phyloP scores from a whole-genome alignment of 2,888 invertebrate species.

The Blastobasis adustella region DNA sequence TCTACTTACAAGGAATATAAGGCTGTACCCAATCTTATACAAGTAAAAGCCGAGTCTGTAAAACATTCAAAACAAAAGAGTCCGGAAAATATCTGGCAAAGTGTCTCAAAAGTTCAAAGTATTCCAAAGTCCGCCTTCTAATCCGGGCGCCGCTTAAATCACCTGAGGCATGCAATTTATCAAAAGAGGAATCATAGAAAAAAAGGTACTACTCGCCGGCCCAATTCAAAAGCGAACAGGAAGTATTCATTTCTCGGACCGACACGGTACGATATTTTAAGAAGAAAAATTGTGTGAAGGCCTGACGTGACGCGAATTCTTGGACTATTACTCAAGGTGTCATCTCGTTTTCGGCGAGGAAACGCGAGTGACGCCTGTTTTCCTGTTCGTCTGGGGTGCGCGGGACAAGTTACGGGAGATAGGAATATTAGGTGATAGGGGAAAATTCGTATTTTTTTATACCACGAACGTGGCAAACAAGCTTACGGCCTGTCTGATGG shows the following conservation, averaged over 20 bases:
- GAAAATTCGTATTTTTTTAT: too few species aligned
- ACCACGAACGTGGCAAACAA: too few species aligned
- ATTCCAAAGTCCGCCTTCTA: not conserved
- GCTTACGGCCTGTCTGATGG: too few species aligned
- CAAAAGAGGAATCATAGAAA: constrained; percentile 9
- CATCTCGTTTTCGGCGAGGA: constrained; percentile 45
- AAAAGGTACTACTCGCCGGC: constrained; percentile 11
- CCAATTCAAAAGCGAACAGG: constrained; percentile 23
- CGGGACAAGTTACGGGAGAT: too few species aligned
- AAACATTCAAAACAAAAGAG: too few species aligned
- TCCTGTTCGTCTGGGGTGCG: constrained; percentile 20
- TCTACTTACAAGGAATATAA: too few species aligned
- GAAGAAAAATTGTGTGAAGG: constrained; percentile 53
- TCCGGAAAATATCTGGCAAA: too few species aligned
- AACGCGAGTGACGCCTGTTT: constrained; percentile 38
- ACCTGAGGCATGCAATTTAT: not conserved
- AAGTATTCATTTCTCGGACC: constrained; percentile 34
- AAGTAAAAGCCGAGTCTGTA: too few species aligned
- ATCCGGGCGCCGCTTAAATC: not conserved
- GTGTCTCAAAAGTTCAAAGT: too few species aligned
- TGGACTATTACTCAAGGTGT: constrained; percentile 62
- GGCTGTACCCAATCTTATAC: too few species aligned
- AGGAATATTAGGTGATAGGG: too few species aligned
- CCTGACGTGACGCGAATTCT: constrained; percentile 48
- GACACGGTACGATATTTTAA: constrained; percentile 38